Evolutionary conservation across 2,797 vertebrate genomes (phyloP).

Genomic region (Falco biarmicus): DNA sequence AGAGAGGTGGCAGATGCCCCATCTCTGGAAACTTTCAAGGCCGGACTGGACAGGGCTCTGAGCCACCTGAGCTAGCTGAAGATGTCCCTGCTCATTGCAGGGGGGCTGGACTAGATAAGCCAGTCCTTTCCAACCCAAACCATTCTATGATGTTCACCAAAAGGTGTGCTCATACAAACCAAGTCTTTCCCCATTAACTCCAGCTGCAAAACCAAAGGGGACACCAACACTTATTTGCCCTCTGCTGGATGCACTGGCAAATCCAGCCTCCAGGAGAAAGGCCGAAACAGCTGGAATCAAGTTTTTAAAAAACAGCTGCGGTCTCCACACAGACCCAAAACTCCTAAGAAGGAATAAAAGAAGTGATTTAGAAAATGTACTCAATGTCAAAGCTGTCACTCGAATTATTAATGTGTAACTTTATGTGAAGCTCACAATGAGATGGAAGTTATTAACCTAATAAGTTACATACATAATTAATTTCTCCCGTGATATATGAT

Average conservation of each 20-base stretch:
- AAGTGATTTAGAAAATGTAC: background rate
- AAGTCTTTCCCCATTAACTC: background rate
- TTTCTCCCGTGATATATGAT: conserved; percentile 31
- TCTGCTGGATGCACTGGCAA: background rate
- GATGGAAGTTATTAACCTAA: conserved; percentile 41
- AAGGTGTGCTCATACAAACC: background rate
- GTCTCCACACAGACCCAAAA: background rate
- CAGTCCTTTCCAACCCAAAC: background rate
- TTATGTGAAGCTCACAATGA: background rate
- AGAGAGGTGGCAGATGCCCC: background rate
- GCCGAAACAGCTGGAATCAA: background rate
- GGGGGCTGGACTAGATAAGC: no score
- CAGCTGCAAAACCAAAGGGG: background rate
- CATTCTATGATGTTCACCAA: background rate
- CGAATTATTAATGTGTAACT: conserved; percentile 45
- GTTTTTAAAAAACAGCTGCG: background rate
- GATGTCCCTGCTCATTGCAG: no score
- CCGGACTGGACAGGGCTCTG: background rate
- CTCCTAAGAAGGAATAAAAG: background rate
- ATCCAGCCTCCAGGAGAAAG: background rate
- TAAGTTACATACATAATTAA: conserved; percentile 64
- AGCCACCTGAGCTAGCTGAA: background rate
- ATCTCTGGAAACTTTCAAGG: background rate
- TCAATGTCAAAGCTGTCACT: background rate
- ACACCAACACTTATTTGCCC: background rate